Base-by-base conservation (phyloP, 2,888 invertebrate genomes). In the Cantharis rustica region DNA sequence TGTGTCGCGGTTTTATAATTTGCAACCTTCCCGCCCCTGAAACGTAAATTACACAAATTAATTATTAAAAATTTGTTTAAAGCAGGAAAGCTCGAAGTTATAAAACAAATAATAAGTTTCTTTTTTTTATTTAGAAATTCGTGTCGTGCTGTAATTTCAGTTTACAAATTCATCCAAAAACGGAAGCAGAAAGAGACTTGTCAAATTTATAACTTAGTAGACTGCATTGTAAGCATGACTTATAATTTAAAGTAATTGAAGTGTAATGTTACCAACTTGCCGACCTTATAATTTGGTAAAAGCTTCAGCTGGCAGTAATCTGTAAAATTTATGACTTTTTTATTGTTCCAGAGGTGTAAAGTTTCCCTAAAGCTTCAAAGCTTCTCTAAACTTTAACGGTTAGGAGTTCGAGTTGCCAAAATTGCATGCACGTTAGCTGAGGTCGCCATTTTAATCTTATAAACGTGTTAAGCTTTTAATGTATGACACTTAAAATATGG, bases 181-280 rank as follows among this genome's bases (percentile, higher is more conserved):
- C 47, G 47, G 47, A 47, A 47, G 47, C 47, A 69, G 26, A 69
- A 69, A 47, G 15, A 61, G 64, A 72, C 27, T 68, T 68, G n/a
- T 16, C 68, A 62, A 31, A 61, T 72, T 76, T 73, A 77, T 64
- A 75, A 79, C 73, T 73, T 75, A 77, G 70, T 71, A 77, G 71
- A 79, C 31, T 70, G 20, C 64, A 64, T 17, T 31, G 63, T 68
- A 26, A 73, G 68, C 75, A 74, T 74, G 77, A 79, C 77, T 79
- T 77, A 79, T 77, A 77, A 79, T 79, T 75, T 77, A 77, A 68
- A 16, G 72, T 77, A 79, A 79, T 71, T 77, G 75, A 66, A 16
- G 69, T 71, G 74, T 71, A 71, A 71, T 66, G 73, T 47, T 68
- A 26, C 64, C 74, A 71, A 71, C 68, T 76, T 76, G 71, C 68